Percentiles rank a stretch among this genome's conserved stretches.
phyloP scores from a whole-genome alignment of 2,888 invertebrate genomes.

The Brenthis ino region DNA sequence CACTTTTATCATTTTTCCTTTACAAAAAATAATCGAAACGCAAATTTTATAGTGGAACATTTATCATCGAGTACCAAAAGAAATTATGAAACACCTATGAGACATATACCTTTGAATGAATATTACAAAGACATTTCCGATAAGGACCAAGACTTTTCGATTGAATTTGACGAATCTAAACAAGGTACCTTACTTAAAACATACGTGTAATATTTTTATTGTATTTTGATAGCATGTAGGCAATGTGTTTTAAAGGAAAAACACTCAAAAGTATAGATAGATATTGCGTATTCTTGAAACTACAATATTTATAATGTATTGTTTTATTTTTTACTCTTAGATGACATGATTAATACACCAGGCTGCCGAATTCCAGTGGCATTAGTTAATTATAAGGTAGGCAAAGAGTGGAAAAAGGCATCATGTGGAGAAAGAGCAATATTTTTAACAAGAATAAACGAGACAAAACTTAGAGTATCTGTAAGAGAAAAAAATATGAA shows the following conservation, averaged over 20 bases:
- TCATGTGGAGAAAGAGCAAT: conserved; percentile 63
- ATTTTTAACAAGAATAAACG: conserved; percentile 55
- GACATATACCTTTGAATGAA: conserved; percentile 53
- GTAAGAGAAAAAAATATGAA: conserved; percentile 54
- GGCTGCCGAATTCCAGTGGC: conserved; percentile 66
- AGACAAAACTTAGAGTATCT: conserved; percentile 50
- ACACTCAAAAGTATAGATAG: too few species aligned
- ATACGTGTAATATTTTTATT: background rate
- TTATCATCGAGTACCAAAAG: conserved; percentile 21
- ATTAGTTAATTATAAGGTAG: conserved; percentile 50
- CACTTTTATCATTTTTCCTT: conserved; percentile 50
- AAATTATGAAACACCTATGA: conserved; percentile 48
- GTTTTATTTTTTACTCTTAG: conserved; percentile 19
- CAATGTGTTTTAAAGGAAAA: too few species aligned
- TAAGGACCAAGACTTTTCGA: conserved; percentile 46
- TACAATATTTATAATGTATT: too few species aligned
- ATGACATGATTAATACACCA: conserved; percentile 57
- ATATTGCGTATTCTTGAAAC: too few species aligned
- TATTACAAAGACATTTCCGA: conserved; percentile 48
- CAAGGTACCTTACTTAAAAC: conserved; percentile 46
- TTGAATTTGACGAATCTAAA: conserved; percentile 49
- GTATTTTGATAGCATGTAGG: background rate
- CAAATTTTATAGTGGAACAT: conserved; percentile 14
- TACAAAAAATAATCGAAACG: conserved; percentile 25
- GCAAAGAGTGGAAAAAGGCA: conserved; percentile 38